Conservation (phyloP, 1,140 invertebrate genomes). For the Contarinia nasturtii region DNA sequence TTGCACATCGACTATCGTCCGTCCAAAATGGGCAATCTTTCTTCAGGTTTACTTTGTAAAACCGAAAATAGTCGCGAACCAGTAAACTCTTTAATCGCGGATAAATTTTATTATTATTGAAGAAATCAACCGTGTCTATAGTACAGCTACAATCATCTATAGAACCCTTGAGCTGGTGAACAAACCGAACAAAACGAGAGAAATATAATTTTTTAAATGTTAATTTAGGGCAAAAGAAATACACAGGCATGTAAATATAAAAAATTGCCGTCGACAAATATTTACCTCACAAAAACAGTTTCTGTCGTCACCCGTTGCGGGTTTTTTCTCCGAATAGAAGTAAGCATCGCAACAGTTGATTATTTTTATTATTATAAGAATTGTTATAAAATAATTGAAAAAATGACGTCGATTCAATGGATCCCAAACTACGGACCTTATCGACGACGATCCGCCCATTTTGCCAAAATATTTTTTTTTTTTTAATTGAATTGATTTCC, state of each 20-base stretch:
- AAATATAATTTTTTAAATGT: background rate
- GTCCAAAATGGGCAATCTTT: slow-evolving; percentile 87
- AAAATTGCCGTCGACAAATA: background rate
- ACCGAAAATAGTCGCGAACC: slow-evolving; percentile 85
- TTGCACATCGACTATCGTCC: slow-evolving; percentile 80
- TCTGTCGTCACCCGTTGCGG: slow-evolving; percentile 10
- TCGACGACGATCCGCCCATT: no score
- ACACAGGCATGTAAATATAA: background rate
- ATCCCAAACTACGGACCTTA: no score
- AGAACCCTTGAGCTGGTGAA: slow-evolving; percentile 55
- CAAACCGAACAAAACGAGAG: background rate
- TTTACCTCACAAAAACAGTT: slow-evolving; percentile 21
- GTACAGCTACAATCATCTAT: slow-evolving; percentile 90
- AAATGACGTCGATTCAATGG: no score
- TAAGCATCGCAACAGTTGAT: background rate
- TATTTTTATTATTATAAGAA: no score
- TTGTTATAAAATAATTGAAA: no score
- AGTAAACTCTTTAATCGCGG: slow-evolving; percentile 76
- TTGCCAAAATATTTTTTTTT: no score
- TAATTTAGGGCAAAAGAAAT: no score
- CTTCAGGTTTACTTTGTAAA: slow-evolving; percentile 91
- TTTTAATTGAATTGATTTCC: no score
- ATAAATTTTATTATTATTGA: slow-evolving; percentile 88
- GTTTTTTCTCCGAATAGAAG: background rate
- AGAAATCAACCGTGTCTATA: slow-evolving; percentile 82